Percentiles rank a stretch among this genome's conserved stretches.
Conservation (phyloP, 2,797 vertebrate genomes). For the Anomalospiza imberbis region DNA sequence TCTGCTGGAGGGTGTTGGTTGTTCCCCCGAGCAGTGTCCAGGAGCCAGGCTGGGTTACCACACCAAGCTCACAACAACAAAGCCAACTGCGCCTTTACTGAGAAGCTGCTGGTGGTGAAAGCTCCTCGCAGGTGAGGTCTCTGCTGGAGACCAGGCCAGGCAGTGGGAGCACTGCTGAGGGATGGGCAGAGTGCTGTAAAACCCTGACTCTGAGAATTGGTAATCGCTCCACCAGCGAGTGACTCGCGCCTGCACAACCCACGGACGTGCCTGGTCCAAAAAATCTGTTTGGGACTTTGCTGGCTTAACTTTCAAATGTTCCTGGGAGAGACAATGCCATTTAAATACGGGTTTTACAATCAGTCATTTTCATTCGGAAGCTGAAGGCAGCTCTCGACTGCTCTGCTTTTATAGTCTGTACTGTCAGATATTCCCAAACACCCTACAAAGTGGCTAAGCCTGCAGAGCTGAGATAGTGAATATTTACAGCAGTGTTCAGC, state of each 20-base stretch:
- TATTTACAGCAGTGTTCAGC: slow-evolving; percentile 11
- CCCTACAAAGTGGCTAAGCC: background rate
- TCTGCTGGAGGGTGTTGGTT: background rate
- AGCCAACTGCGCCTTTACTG: background rate
- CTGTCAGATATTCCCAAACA: slow-evolving; percentile 28
- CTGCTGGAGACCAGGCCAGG: background rate
- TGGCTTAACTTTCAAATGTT: background rate
- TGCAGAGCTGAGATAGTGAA: slow-evolving; percentile 15
- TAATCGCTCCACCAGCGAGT: accelerated
- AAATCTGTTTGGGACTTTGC: background rate
- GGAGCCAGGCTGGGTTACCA: background rate
- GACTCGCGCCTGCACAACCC: background rate
- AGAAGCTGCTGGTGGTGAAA: accelerated
- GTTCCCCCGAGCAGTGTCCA: background rate
- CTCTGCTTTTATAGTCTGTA: background rate
- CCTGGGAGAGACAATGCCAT: background rate
- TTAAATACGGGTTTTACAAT: background rate
- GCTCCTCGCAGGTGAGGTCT: background rate
- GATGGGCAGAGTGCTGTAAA: background rate
- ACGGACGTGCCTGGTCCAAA: background rate
- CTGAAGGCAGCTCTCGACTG: background rate
- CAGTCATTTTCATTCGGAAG: background rate
- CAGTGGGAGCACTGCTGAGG: background rate
- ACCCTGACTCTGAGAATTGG: accelerated
- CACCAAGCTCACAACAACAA: background rate